Evolutionary conservation across 2,888 invertebrate species (phyloP).

Genomic region (Ypsolopha scabrella): DNA sequence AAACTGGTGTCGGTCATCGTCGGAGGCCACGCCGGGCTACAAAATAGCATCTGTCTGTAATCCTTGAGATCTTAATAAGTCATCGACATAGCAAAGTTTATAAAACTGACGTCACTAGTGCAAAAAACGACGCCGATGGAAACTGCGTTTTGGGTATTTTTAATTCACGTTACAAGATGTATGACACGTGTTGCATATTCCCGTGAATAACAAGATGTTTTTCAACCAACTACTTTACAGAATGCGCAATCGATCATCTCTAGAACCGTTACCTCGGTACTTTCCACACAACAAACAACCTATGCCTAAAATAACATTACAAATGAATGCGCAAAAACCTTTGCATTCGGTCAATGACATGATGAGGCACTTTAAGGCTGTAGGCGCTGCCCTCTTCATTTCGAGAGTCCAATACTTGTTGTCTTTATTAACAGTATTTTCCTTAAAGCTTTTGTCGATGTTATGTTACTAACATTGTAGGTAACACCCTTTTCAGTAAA

Average conservation of each 20-base stretch:
- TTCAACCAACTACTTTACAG: not conserved
- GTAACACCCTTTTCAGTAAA: slow-evolving; percentile 3
- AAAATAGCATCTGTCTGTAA: not conserved
- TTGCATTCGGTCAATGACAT: slow-evolving; percentile 59
- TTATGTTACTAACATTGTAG: not conserved
- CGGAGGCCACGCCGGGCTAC: slow-evolving; percentile 40
- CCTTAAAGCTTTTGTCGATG: not conserved
- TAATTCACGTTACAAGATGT: too few species aligned
- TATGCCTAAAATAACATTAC: slow-evolving; percentile 63
- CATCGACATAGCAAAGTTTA: not conserved
- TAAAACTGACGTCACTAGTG: not conserved
- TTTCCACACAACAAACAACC: slow-evolving; percentile 51
- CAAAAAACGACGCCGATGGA: too few species aligned
- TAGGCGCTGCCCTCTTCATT: slow-evolving; percentile 36
- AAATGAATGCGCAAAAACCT: slow-evolving; percentile 59
- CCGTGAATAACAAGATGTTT: too few species aligned
- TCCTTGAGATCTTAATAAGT: not conserved
- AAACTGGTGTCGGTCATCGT: slow-evolving; percentile 53
- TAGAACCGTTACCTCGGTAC: slow-evolving; percentile 33
- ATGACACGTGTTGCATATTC: too few species aligned
- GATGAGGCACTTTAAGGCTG: slow-evolving; percentile 61
- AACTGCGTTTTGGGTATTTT: too few species aligned
- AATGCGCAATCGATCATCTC: slow-evolving; percentile 15
- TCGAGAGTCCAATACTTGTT: slow-evolving; percentile 20
- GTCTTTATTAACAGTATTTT: slow-evolving; percentile 2